These are phyloP conservation scores for Chloebia gouldiae DNA, from an alignment of 2,113 vertebrate species.

Conservation along the genomic window DNA sequence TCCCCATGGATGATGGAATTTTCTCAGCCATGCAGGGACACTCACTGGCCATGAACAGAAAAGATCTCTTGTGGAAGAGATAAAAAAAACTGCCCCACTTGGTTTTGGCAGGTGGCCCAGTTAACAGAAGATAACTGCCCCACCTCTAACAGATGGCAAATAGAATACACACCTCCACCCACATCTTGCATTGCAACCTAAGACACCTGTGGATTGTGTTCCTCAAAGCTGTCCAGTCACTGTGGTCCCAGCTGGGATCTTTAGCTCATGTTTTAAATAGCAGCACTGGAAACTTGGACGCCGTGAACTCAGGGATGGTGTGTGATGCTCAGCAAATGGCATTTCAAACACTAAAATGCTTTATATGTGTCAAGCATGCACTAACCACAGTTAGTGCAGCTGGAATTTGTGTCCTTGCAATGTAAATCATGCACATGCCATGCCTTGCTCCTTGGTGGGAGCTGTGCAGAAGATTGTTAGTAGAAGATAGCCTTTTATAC, in stretches of 20 bases:
- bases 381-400: not conserved
- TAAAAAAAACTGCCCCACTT: not conserved
- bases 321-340: not conserved
- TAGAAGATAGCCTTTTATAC: not conserved
- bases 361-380: not conserved
- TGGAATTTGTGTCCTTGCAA: not conserved
- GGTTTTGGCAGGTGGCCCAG: too few relatives aligned
- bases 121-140: not conserved
- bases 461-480: not conserved
- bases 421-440: not conserved
- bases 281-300: accelerated
- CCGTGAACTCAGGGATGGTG: accelerated
- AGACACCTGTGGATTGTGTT: not conserved
- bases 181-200: not conserved
- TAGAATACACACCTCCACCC: not conserved
- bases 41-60: not conserved
- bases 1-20: not conserved
- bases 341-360: not conserved
- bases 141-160: not conserved
- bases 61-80: not conserved
- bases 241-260: not conserved
- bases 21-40: not conserved
- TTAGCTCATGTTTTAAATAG: accelerated
- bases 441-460: not conserved
- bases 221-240: not conserved